A percentile compares a stretch with the other conserved stretches of the same genome.
These are phyloP conservation scores for Augochlora pura DNA, from an alignment of 1,140 invertebrate species.

Conservation along the genomic window DNA sequence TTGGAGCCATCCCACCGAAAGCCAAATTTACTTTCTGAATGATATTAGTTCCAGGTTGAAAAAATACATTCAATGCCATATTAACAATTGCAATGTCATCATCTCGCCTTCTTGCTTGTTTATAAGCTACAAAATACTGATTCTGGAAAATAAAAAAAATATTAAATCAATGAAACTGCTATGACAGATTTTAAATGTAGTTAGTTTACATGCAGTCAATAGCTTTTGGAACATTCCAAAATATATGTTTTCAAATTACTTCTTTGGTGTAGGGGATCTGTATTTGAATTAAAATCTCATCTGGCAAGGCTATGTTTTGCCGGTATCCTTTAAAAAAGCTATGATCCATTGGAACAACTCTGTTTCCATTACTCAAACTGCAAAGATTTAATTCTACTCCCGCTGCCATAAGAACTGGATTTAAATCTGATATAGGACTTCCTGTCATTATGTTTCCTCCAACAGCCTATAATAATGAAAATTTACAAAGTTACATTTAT, in stretches of 20 bases:
- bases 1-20: constrained; percentile 95
- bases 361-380: constrained; percentile 79
- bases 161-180: too few relatives aligned
- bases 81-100: constrained; percentile 98
- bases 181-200: too few relatives aligned
- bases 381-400: constrained; percentile 76
- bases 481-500: not conserved
- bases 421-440: constrained; percentile 97
- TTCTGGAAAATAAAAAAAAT: constrained; percentile 77
- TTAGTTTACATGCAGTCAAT: too few relatives aligned
- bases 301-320: constrained; percentile 86
- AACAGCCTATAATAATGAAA: constrained; percentile 81
- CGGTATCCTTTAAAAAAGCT: constrained; percentile 94
- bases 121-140: constrained; percentile 93
- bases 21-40: constrained; percentile 86
- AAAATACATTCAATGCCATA: constrained; percentile 87
- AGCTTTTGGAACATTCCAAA: not conserved
- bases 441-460: constrained; percentile 97
- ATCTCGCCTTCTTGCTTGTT: constrained; percentile 94
- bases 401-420: constrained; percentile 94
- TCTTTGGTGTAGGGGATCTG: constrained; percentile 83
- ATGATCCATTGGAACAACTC: constrained; percentile 88
- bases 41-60: constrained; percentile 80
- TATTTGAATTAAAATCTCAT: constrained; percentile 91
- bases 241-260: constrained; percentile 32